phyloP scores from a whole-genome alignment of 2,113 vertebrate genomes.

The Holacanthus passer region DNA sequence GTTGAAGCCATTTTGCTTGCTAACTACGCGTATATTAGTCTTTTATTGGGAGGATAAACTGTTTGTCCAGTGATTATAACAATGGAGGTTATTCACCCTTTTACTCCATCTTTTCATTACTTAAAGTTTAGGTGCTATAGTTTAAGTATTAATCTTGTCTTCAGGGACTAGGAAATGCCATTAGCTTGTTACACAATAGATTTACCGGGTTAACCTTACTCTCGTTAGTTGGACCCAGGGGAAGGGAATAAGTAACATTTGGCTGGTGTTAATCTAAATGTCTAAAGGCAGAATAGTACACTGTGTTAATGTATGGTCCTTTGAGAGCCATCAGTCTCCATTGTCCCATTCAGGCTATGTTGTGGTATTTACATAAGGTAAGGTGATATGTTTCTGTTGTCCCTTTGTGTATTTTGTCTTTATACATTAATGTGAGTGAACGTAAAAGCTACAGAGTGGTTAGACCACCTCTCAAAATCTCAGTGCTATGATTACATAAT shows the following conservation, averaged over 20 bases:
- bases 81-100: rapidly evolving
- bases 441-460: not conserved
- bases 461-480: not conserved
- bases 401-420: not conserved
- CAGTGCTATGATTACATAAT: conserved; percentile 21
- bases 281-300: not conserved
- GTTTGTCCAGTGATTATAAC: not conserved
- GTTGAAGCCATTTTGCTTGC: conserved; percentile 73
- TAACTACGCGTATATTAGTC: conserved; percentile 34
- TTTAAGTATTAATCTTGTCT: conserved; percentile 7
- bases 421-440: not conserved
- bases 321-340: not conserved
- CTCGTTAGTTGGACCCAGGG: not conserved
- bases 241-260: not conserved
- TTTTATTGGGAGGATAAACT: not conserved
- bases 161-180: conserved; percentile 1
- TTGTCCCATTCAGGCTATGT: not conserved
- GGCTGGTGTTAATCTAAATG: not conserved
- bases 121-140: not conserved
- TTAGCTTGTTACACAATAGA: conserved; percentile 57
- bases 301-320: not conserved
- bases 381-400: not conserved
- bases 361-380: not conserved
- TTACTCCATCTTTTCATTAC: not conserved
- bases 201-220: conserved; percentile 27